Evolutionary conservation across 2,113 vertebrate genomes (phyloP), one percentile per base, ranked within the genome.

Genomic region (Hydropotes inermis): DNA sequence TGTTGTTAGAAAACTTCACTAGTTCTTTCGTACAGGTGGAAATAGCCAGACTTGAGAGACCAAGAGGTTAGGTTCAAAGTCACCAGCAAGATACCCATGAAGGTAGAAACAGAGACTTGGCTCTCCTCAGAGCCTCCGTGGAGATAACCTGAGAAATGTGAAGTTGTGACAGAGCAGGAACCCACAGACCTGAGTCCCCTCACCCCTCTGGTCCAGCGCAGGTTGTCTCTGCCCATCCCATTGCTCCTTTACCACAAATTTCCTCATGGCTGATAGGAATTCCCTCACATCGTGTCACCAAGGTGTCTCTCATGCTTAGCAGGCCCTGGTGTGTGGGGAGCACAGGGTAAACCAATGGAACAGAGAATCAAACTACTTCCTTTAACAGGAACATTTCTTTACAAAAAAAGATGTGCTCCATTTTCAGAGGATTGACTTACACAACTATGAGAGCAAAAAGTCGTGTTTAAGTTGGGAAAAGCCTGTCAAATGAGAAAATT

Each of bases 11-110:
- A 89, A 82, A 6, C 6, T 33, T 85, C 13, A 61, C 16, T 64
- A 64, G 27, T 9, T 28, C 0, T 52, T 5, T 16, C 30, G 7
- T 50, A 10, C 7, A 87, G 3, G 7, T 14, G 1, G 15, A 12
- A 1, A 50, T 50, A 50, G 47, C 12, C 47, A 64, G 60, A 83
- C 19, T 45, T 30, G 47, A 91, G 27, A 90, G 15, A 17, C 3
- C 11, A 28, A 16, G 25, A 74, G 5, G 16, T 90, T n/a, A 87
- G 30, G 6, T 33, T 86, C 17, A 86, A 79, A 19, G 5, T 81
- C 12, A 82, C 33, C 2, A 28, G 10, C 12, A 21, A 82, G 8
- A 15, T 30, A 23, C 45, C 43, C 1, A 8, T 61, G 5, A 4
- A 60, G 10, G 33, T 1, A 43, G 39, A 33, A 50, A 33, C 15